These are phyloP conservation scores for Cherax destructor DNA, from an alignment of 1,140 invertebrate genomes.

Conservation along the genomic window DNA sequence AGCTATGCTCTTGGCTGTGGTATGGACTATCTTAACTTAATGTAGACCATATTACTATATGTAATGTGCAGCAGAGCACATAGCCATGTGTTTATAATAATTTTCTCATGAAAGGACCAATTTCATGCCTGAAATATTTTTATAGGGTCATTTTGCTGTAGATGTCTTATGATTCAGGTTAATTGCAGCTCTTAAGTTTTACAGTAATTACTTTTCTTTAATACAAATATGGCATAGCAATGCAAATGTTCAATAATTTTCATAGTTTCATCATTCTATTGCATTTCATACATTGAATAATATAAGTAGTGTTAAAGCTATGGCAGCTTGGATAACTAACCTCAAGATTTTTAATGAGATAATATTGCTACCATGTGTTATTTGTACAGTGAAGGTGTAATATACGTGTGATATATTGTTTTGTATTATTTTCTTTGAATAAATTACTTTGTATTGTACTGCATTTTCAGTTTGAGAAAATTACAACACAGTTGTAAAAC, in stretches of 20 bases:
- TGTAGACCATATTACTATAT: background rate
- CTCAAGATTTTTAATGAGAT: constrained; percentile 5
- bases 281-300: constrained; percentile 37
- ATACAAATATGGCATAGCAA: background rate
- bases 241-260: constrained; percentile 5
- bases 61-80: background rate
- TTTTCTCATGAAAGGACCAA: background rate
- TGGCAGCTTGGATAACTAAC: constrained; percentile 37
- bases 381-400: constrained; percentile 54
- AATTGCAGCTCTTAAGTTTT: constrained; percentile 5
- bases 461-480: no score
- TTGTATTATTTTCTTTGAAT: background rate
- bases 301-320: constrained; percentile 11
- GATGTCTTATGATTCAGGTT: background rate
- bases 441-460: no score
- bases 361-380: constrained; percentile 5
- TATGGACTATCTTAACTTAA: background rate
- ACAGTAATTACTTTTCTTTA: background rate
- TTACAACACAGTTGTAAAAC: no score
- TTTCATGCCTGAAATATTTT: background rate
- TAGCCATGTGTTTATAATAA: background rate
- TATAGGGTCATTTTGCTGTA: background rate
- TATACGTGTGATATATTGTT: constrained; percentile 41
- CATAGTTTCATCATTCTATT: constrained; percentile 1
- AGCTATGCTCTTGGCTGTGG: background rate